Percentiles rank a stretch among this genome's conserved stretches.
These are phyloP conservation scores for Patiria pectinifera DNA, from an alignment of 53 echinoderm and acorn worm genomes.

Conservation along the genomic window DNA sequence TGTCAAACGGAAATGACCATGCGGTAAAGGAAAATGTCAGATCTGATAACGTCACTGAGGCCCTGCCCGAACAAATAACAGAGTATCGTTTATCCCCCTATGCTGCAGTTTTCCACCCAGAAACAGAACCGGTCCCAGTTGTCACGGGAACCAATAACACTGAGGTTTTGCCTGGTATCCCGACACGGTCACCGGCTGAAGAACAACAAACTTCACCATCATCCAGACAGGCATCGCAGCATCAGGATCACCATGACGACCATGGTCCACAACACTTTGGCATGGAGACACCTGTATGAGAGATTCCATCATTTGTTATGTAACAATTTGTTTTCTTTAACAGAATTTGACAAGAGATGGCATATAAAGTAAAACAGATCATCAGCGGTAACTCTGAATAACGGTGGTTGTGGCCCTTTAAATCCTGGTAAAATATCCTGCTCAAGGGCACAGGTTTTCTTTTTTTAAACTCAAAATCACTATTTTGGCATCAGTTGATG, in stretches of 20 bases:
- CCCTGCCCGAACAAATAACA: neutral
- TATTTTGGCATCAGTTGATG: neutral
- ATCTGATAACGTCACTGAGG: neutral
- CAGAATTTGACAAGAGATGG: neutral
- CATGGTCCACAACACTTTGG: constrained; percentile 7
- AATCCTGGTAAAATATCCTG: no score
- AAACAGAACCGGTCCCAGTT: neutral
- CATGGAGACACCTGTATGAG: constrained; percentile 49
- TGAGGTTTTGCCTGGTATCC: neutral
- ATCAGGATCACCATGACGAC: constrained; percentile 27
- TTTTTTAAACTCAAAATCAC: neutral
- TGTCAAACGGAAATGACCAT: constrained; percentile 14
- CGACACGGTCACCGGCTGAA: constrained; percentile 2
- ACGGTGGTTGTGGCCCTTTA: no score
- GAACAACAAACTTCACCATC: neutral
- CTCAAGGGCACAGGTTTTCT: no score
- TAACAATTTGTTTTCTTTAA: neutral
- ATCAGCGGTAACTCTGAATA: no score
- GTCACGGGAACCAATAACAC: neutral
- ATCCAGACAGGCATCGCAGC: neutral
- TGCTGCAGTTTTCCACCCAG: neutral
- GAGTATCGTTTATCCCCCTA: constrained; percentile 11
- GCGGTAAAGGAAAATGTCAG: neutral
- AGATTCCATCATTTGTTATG: neutral
- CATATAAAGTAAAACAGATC: neutral